Evolutionary conservation across 2,113 vertebrate species (phyloP).

Genomic region (Gambusia holbrooki): DNA sequence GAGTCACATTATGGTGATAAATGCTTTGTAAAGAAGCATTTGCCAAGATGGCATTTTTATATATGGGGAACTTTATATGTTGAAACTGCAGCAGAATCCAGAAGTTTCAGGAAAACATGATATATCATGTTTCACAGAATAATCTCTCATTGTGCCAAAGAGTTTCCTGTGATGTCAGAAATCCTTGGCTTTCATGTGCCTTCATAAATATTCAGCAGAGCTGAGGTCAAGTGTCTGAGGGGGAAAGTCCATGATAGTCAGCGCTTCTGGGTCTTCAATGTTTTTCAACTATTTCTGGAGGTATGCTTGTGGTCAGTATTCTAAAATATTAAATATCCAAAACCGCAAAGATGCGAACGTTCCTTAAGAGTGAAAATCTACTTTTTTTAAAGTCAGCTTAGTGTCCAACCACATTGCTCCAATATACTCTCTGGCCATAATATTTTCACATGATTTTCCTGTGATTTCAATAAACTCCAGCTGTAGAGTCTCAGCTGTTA

Average conservation of each 20-base stretch:
- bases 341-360: background rate
- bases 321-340: background rate
- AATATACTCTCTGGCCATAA: background rate
- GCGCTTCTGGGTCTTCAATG: background rate
- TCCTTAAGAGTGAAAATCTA: background rate
- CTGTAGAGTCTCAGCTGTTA: background rate
- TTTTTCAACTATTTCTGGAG: background rate
- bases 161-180: background rate
- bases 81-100: background rate
- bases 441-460: background rate
- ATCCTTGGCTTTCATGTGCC: background rate
- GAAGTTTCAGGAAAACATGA: background rate
- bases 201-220: background rate
- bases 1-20: too few relatives aligned
- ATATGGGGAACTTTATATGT: background rate
- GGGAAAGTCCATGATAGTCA: background rate
- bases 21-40: background rate
- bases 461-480: background rate
- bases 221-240: constrained; percentile 1
- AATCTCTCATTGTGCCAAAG: background rate
- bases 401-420: background rate
- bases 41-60: background rate
- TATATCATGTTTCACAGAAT: background rate
- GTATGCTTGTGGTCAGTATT: background rate
- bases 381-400: background rate